phyloP scores from a whole-genome alignment of 1,140 invertebrate species.

The Brachionus asplanchnoidis region DNA sequence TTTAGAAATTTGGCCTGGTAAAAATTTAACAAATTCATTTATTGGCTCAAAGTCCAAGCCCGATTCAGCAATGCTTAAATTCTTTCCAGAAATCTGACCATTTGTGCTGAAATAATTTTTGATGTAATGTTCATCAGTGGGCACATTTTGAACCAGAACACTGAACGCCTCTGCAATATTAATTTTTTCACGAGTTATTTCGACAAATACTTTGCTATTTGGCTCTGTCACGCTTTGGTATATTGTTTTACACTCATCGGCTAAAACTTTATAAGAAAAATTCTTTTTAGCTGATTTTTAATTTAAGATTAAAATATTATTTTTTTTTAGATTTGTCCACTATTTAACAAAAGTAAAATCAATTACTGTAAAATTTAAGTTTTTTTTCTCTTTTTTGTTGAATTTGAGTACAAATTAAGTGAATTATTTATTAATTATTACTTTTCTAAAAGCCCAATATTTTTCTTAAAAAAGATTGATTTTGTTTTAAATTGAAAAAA shows the following conservation, averaged over 20 bases:
- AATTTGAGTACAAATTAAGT: no score
- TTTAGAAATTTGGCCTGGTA: constrained; percentile 8
- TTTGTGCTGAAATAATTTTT: neutral
- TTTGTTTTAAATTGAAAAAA: no score
- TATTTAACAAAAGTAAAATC: no score
- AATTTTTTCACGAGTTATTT: constrained; percentile 7
- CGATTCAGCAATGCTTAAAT: neutral
- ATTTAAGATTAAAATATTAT: neutral
- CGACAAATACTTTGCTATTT: neutral
- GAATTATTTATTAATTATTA: no score
- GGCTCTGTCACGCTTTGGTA: constrained; percentile 4
- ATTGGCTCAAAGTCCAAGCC: neutral
- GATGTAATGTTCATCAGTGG: constrained; percentile 12
- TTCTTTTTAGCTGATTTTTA: neutral
- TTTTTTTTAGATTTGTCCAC: no score
- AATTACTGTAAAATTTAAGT: no score
- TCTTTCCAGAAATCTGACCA: neutral
- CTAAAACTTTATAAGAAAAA: neutral
- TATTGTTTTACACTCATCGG: neutral
- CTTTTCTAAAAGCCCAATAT: no score
- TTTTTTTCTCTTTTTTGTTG: no score
- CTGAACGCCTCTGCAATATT: neutral
- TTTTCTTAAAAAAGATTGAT: no score
- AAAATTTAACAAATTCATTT: constrained; percentile 6
- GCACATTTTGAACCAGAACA: constrained; percentile 6